Conservation (phyloP, 2,888 invertebrate genomes). For the Pemphredon lugubris region DNA sequence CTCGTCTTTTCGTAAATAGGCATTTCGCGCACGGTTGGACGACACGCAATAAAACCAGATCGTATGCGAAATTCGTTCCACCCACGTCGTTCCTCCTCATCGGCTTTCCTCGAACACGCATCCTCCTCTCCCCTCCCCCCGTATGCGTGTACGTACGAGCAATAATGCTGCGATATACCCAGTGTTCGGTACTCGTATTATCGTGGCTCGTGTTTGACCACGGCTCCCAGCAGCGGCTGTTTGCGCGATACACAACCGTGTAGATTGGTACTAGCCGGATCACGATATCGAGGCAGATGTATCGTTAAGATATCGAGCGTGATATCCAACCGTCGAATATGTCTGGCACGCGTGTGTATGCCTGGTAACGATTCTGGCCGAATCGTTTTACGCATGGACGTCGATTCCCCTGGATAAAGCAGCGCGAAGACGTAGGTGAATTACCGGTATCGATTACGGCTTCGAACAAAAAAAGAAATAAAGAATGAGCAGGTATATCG, state of each 20-base stretch:
- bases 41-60: no score
- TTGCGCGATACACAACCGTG: conserved; percentile 63
- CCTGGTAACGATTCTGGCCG: conserved; percentile 47
- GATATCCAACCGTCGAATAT: conserved; percentile 65
- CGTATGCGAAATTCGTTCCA: no score
- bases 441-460: not conserved
- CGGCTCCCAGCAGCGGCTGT: conserved; percentile 66
- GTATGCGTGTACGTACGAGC: conserved; percentile 54
- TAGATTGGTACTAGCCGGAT: conserved; percentile 56
- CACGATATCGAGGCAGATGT: conserved; percentile 70
- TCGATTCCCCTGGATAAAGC: not conserved
- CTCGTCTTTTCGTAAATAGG: not conserved
- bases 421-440: not conserved
- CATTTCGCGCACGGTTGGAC: not conserved
- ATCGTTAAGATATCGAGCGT: conserved; percentile 75
- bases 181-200: conserved; percentile 75
- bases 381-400: conserved; percentile 25
- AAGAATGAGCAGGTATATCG: no score
- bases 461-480: no score
- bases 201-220: conserved; percentile 72
- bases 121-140: no score
- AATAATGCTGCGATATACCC: conserved; percentile 73
- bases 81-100: conserved; percentile 11
- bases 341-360: conserved; percentile 42
- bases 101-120: conserved; percentile 15